phyloP scores from a whole-genome alignment of 2,113 vertebrate genomes.

The Brachionichthys hirsutus region DNA sequence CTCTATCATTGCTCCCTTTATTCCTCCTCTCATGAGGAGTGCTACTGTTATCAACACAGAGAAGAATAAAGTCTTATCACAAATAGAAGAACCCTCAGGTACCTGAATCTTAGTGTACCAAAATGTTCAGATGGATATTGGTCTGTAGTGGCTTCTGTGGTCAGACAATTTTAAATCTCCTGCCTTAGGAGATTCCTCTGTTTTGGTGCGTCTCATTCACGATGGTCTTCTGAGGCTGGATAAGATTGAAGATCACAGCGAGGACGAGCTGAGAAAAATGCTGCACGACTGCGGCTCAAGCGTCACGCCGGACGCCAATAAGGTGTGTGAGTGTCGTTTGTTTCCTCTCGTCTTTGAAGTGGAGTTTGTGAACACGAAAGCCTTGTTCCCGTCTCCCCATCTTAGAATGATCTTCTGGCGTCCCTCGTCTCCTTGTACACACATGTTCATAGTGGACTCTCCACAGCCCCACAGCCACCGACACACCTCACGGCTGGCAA shows the following conservation, averaged over 20 bases:
- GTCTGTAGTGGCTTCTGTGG: too few species aligned
- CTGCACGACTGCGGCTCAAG: slow-evolving; percentile 80
- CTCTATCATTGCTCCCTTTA: slow-evolving; percentile 95
- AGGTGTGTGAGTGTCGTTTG: slow-evolving; percentile 64
- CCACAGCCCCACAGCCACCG: slow-evolving; percentile 76
- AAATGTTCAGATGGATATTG: too few species aligned
- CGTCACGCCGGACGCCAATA: slow-evolving; percentile 71
- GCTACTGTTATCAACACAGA: slow-evolving; percentile 90
- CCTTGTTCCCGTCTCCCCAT: slow-evolving; percentile 29
- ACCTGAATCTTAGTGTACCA: not conserved
- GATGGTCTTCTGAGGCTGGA: slow-evolving; percentile 85
- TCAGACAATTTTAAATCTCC: not conserved
- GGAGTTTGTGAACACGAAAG: not conserved
- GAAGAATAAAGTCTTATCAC: slow-evolving; percentile 85
- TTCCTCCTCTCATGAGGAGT: slow-evolving; percentile 93
- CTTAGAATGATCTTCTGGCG: slow-evolving; percentile 85
- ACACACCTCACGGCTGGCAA: slow-evolving; percentile 89
- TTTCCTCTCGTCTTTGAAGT: too few species aligned
- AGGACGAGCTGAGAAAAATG: slow-evolving; percentile 81
- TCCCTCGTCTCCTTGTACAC: slow-evolving; percentile 86
- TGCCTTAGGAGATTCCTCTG: slow-evolving; percentile 82
- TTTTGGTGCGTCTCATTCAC: slow-evolving; percentile 87
- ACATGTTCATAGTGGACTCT: slow-evolving; percentile 83
- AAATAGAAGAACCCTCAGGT: slow-evolving; percentile 51
- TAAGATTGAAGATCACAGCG: slow-evolving; percentile 80